Evolutionary conservation across 2,888 invertebrate genomes (phyloP).

Genomic region (Tipula unca): DNA sequence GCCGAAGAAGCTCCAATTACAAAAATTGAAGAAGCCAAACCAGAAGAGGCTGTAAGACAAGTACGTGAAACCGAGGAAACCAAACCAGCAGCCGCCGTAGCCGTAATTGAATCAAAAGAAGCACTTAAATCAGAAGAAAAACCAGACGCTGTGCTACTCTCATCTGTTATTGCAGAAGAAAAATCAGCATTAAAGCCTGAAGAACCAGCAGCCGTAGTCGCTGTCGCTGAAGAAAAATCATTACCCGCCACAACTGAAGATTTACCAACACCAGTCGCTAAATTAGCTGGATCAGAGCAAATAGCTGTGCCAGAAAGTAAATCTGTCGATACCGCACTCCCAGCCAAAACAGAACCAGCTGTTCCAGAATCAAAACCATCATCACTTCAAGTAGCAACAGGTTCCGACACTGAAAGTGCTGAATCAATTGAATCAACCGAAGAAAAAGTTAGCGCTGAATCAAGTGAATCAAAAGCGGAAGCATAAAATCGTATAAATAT

Average conservation of each 20-base stretch:
- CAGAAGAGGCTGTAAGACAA: constrained; percentile 23
- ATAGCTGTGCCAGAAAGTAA: constrained; percentile 24
- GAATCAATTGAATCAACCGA: constrained; percentile 29
- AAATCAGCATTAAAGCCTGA: constrained; percentile 19
- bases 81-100: constrained; percentile 35
- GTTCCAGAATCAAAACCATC: not conserved
- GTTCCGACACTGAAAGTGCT: constrained; percentile 21
- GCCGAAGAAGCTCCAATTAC: constrained; percentile 29
- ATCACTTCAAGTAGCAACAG: not conserved
- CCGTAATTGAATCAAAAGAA: constrained; percentile 26
- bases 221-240: not conserved
- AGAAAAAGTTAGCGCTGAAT: constrained; percentile 33
- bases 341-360: not conserved
- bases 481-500: constrained; percentile 21
- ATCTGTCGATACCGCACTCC: not conserved
- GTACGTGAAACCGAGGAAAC: constrained; percentile 39
- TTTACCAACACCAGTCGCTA: not conserved
- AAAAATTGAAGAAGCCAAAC: constrained; percentile 25
- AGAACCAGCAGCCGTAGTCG: not conserved
- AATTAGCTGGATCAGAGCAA: constrained; percentile 21
- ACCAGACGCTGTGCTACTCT: constrained; percentile 25
- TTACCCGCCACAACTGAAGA: not conserved
- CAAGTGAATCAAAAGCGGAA: constrained; percentile 32
- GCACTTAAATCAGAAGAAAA: constrained; percentile 29
- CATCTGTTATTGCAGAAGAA: constrained; percentile 24